Conservation (phyloP, 2,113 vertebrate species). For the Anolis carolinensis region DNA sequence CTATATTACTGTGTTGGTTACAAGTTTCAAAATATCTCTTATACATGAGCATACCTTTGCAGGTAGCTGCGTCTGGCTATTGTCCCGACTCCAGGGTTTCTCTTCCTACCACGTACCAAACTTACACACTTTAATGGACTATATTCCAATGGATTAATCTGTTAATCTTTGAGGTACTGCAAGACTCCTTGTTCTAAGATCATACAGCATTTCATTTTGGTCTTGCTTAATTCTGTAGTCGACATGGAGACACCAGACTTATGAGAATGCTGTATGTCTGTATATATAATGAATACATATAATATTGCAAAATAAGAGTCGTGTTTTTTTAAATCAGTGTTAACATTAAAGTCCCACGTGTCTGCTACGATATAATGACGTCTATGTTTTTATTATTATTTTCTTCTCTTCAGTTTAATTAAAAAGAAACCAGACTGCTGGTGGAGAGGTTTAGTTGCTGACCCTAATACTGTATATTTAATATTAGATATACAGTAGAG, state of each 20-base stretch:
- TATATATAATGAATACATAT: slow-evolving; percentile 8
- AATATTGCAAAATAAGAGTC: slow-evolving; percentile 28
- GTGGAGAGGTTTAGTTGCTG: slow-evolving; percentile 55
- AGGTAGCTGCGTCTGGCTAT: too few species aligned
- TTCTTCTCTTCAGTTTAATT: slow-evolving; percentile 23
- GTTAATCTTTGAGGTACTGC: background rate
- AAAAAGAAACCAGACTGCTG: slow-evolving; percentile 48
- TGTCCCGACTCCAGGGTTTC: too few species aligned
- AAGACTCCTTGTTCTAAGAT: background rate
- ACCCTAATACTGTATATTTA: background rate
- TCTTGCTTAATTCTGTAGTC: slow-evolving; percentile 29
- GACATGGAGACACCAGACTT: slow-evolving; percentile 40
- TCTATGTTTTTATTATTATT: slow-evolving; percentile 48
- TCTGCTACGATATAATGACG: slow-evolving; percentile 44
- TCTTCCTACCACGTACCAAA: too few species aligned
- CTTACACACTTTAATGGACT: background rate
- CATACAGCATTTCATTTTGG: slow-evolving; percentile 31
- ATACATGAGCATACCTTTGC: too few species aligned
- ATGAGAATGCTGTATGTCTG: background rate
- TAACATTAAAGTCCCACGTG: slow-evolving; percentile 29
- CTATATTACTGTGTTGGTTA: too few species aligned
- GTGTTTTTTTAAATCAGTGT: slow-evolving; percentile 38
- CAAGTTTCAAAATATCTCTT: too few species aligned
- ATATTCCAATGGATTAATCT: background rate
- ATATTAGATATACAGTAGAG: background rate